A percentile compares a stretch with the other conserved stretches of the same genome.
phyloP scores from a whole-genome alignment of 92 coral and sea anemone genomes.

The Chrysogorgia sp. region DNA sequence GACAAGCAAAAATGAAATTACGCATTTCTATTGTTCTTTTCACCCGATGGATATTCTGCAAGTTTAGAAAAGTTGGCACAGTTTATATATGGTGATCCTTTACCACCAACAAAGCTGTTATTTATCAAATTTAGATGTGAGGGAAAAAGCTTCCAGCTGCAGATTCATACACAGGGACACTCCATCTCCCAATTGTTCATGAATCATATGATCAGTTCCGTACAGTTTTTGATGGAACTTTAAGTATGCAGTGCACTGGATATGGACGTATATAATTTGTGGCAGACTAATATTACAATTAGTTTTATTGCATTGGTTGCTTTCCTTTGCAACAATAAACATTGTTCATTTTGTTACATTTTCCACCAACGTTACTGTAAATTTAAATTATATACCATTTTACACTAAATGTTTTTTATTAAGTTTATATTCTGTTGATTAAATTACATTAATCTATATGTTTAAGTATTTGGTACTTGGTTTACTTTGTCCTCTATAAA shows the following conservation, averaged over 20 bases:
- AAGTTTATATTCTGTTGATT: not conserved
- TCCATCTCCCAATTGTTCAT: conserved; percentile 2
- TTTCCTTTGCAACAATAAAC: no score
- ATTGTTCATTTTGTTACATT: no score
- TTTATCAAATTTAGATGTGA: conserved; percentile 1
- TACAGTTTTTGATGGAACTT: not conserved
- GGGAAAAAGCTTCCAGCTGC: not conserved
- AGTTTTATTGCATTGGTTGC: no score
- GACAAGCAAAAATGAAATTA: not conserved
- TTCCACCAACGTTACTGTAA: no score
- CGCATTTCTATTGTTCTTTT: no score
- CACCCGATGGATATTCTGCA: no score
- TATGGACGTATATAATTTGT: not conserved
- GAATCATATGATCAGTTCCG: not conserved
- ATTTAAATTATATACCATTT: no score
- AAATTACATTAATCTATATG: not conserved
- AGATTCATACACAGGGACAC: not conserved
- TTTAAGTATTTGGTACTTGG: not conserved
- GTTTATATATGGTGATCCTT: conserved; percentile 14
- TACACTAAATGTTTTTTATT: no score
- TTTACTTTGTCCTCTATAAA: conserved; percentile 4
- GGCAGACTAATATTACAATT: no score
- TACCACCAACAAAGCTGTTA: not conserved
- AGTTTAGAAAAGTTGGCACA: conserved; percentile 4
- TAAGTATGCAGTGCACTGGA: not conserved